A percentile compares a stretch with the other conserved stretches of the same genome.
These are phyloP conservation scores for Cordylochernes scorpioides DNA, from an alignment of 2,888 invertebrate species.

Conservation along the genomic window DNA sequence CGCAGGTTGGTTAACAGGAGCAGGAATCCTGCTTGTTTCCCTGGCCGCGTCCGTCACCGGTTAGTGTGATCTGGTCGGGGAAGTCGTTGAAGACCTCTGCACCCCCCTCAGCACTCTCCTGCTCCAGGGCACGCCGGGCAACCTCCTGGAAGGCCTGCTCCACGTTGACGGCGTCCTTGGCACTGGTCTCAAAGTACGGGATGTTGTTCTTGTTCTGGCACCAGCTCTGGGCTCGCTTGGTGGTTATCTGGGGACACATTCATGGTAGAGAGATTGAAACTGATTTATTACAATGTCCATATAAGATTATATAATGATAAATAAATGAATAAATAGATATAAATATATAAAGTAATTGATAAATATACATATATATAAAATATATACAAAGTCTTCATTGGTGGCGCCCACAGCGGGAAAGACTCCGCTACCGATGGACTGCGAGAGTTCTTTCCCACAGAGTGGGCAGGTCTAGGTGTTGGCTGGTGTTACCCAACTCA, in stretches of 20 bases:
- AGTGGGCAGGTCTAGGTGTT: no score
- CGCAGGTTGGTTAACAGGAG: constrained; percentile 16
- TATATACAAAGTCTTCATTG: no score
- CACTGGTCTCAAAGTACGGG: constrained; percentile 97
- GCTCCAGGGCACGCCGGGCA: constrained; percentile 79
- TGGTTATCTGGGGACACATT: constrained; percentile 27
- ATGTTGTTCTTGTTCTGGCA: constrained; percentile 95
- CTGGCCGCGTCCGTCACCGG: constrained; percentile 18
- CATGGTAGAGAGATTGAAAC: no score
- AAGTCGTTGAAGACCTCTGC: constrained; percentile 89
- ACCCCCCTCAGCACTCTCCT: constrained; percentile 39
- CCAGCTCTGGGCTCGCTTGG: constrained; percentile 88
- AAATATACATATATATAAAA: no score
- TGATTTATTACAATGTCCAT: no score
- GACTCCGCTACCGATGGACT: no score
- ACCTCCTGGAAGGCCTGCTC: constrained; percentile 98
- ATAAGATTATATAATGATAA: no score
- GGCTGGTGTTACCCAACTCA: no score
- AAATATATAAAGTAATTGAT: no score
- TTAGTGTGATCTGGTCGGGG: constrained; percentile 73
- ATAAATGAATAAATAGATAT: no score
- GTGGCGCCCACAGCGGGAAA: no score
- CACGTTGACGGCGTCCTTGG: constrained; percentile 94
- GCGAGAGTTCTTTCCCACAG: no score
- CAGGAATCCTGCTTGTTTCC: constrained; percentile 16